Evolutionary conservation across 2,888 invertebrate species (phyloP), one percentile per base, ranked within the genome.

Genomic region (Chamaedrilus cognettii): DNA sequence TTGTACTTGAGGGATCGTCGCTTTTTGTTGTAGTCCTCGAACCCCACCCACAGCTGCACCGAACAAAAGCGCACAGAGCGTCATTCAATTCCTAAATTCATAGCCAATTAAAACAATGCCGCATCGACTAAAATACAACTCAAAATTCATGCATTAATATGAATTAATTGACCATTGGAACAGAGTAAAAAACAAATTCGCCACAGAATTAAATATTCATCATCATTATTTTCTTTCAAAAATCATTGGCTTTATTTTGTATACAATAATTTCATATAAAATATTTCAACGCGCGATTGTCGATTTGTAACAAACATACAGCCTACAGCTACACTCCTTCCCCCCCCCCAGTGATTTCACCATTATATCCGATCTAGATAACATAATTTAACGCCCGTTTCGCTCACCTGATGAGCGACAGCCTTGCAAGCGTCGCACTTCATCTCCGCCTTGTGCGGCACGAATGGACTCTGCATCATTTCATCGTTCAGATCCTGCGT

Each of bases 361-460:
- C n/a, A n/a, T n/a, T n/a, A n/a, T n/a, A n/a, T n/a, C n/a, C n/a
- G n/a, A n/a, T n/a, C n/a, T n/a, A n/a, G n/a, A n/a, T n/a, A n/a
- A n/a, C n/a, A n/a, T n/a, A 42, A 42, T 42, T 42, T 42, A 42
- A 42, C 42, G 19, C 19, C 42, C 11, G 19, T 42, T 42, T 11
- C 11, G 11, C 42, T 66, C 72, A 82, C 83, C 77, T 81, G 78
- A 70, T 71, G 77, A 30, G 80, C 76, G 33, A 83, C 72, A 19
- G 78, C 79, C 42, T 69, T 69, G 65, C 83, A 83, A 1, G 80
- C 82, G 75, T 82, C 82, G 76, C 83, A 83, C 68, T 78, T 78
- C 42, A 83, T 66, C 64, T 69, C 68, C 15, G 72, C 69, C 26
- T 52, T 11, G 26, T 52, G 55, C 2, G 83, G 83, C 77, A 83